Evolutionary conservation across 1,140 invertebrate genomes (phyloP), one percentile per base, ranked within the genome.

Genomic region (Drosophila truncata): DNA sequence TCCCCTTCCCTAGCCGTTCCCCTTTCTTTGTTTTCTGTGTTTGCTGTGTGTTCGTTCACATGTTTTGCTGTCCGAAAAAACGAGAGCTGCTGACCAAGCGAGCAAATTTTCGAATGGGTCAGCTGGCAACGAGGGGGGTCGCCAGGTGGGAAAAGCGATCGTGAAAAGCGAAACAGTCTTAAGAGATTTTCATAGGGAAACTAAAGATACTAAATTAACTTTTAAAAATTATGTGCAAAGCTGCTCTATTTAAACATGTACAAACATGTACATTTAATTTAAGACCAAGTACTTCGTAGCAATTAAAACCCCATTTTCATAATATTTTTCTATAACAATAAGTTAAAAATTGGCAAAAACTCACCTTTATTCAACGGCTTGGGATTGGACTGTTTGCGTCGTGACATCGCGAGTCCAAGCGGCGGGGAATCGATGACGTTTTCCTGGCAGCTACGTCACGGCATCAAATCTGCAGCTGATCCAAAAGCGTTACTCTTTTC

Each of bases 301-400:
- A 18, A 18, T 18, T 1, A 18, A 41, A 41, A 9, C 8, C 39
- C 39, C n/a, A n/a, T 9, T 41, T 37, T 4, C 2, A n/a, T 1
- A 18, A 10, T 42, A 9, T 18, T 18, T 10, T n/a, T n/a, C 2
- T 18, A 10, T 18, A 41, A 10, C n/a, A n/a, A 2, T 33, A 8
- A 13, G 2, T n/a, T 2, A 14, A 33, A 33, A 10, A 33, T n/a
- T 16, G 4, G 0, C 6, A 4, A 29, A 23, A 37, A 37, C 72
- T 91, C 82, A 94, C 94, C 94, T 94, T 94, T 94, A 67, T 94
- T 92, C 71, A 93, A 91, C 71, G 94, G 94, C 90, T 94, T 94
- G 39, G 94, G 94, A 85, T 94, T 94, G 80, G 93, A 94, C 80
- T 94, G 94, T 92, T 94, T 94, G 78, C 94, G 92, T 80, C 94